phyloP scores from a whole-genome alignment of 2,113 vertebrate species.

The Callaeas wilsoni region DNA sequence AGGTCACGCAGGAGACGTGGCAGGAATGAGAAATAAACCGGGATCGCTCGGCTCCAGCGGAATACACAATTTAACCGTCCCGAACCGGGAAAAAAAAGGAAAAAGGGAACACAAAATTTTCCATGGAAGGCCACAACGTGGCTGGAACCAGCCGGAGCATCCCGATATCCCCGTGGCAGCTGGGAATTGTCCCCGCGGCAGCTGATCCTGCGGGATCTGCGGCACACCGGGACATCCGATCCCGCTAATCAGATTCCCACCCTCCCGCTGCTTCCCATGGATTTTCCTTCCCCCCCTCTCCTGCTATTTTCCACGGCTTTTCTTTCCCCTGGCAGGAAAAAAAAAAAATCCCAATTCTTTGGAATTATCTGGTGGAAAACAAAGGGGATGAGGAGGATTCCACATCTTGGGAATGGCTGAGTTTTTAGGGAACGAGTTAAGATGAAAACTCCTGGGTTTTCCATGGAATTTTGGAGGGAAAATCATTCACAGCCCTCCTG shows the following conservation, averaged over 20 bases:
- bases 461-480: not conserved
- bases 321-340: not conserved
- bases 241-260: not conserved
- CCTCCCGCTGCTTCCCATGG: not conserved
- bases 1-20: not conserved
- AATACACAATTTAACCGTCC: not conserved
- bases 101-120: not conserved
- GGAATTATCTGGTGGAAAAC: not conserved
- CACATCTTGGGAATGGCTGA: fast-evolving
- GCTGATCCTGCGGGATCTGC: not conserved
- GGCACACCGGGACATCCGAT: not conserved
- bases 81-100: too few species aligned
- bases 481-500: not conserved
- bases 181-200: not conserved
- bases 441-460: not conserved
- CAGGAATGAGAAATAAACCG: not conserved
- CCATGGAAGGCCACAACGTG: fast-evolving
- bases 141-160: not conserved
- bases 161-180: not conserved
- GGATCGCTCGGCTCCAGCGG: not conserved
- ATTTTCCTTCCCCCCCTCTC: not conserved
- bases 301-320: too few species aligned
- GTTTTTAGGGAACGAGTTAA: not conserved
- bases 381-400: not conserved
- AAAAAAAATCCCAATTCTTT: not conserved